Conservation (phyloP, 2,113 vertebrate species). For the Psilopsiagon aurifrons region DNA sequence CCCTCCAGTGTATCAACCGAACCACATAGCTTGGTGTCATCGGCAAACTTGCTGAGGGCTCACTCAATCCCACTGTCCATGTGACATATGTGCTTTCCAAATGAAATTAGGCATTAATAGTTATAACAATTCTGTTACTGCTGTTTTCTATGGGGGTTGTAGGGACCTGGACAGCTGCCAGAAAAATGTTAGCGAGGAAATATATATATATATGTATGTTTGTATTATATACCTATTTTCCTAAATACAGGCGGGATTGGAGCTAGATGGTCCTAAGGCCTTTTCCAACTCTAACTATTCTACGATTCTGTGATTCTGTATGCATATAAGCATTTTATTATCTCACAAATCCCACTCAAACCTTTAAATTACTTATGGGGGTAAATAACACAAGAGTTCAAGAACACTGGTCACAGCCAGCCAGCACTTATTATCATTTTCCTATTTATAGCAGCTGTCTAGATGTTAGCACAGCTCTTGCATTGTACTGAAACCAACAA, state of each 20-base stretch:
- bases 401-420: neutral
- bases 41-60: too few species aligned
- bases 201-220: neutral
- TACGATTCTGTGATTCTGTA: neutral
- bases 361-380: conserved; percentile 5
- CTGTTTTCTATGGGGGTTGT: neutral
- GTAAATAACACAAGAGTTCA: conserved; percentile 33
- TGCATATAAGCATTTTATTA: neutral
- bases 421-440: conserved; percentile 1
- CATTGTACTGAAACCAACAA: conserved; percentile 54
- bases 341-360: conserved; percentile 19
- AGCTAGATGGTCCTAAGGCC: neutral
- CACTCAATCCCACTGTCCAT: too few species aligned
- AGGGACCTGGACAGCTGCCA: neutral
- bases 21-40: too few species aligned
- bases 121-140: neutral
- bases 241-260: neutral
- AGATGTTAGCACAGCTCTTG: conserved; percentile 39
- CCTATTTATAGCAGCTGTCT: conserved; percentile 22
- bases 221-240: neutral
- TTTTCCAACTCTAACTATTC: neutral
- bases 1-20: too few species aligned
- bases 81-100: neutral
- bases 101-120: neutral
- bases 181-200: neutral